Percentiles rank a stretch among this genome's conserved stretches.
phyloP scores from a whole-genome alignment of 2,888 invertebrate species.

The Eupsilia transversa region DNA sequence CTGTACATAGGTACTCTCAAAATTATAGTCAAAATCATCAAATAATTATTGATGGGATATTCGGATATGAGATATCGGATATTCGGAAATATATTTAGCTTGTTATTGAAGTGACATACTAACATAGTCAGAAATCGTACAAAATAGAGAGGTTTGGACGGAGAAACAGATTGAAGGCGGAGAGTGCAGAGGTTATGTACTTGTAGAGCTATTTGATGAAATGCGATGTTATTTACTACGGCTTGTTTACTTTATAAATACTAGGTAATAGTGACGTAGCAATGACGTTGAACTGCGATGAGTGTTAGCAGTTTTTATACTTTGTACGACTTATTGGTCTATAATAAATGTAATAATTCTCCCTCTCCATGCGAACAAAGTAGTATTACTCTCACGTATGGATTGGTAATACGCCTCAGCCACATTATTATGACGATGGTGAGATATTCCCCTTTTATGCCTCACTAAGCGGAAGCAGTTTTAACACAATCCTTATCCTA shows the following conservation, averaged over 20 bases:
- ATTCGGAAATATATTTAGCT: background rate
- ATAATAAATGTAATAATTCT: background rate
- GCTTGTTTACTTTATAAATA: background rate
- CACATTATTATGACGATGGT: conserved; percentile 3
- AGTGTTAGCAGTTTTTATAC: conserved; percentile 4
- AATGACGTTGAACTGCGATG: background rate
- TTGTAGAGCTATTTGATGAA: background rate
- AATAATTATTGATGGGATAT: too few relatives aligned
- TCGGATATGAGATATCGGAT: too few relatives aligned
- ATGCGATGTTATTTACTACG: background rate
- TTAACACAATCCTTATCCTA: conserved; percentile 4
- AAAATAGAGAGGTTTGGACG: background rate
- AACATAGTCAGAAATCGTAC: background rate
- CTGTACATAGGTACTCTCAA: too few relatives aligned
- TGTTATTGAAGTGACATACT: background rate
- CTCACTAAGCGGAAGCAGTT: background rate
- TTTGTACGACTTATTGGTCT: background rate
- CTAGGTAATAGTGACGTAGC: background rate
- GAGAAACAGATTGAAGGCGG: background rate
- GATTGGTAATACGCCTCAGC: background rate
- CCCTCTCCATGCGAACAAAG: conserved; percentile 6
- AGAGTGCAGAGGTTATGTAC: background rate
- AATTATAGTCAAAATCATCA: too few relatives aligned
- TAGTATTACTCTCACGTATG: background rate
- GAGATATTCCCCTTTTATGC: conserved; percentile 8